Conservation (phyloP, 2,113 vertebrate genomes). For the Xiphophorus couchianus region DNA sequence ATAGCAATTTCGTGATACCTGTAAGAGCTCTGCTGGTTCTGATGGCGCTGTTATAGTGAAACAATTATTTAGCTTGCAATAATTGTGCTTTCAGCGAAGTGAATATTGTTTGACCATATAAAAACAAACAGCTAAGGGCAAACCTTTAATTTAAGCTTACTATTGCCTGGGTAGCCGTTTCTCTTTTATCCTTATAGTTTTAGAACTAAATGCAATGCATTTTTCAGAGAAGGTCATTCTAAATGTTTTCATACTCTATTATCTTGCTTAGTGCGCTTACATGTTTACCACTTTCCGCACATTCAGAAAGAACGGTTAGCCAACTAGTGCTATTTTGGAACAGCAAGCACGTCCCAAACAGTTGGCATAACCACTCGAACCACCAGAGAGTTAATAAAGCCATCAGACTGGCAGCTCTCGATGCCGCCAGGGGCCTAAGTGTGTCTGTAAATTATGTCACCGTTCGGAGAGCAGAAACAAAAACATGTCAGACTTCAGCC, state of each 20-base stretch:
- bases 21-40: too few relatives aligned
- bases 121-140: too few relatives aligned
- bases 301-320: not conserved
- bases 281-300: not conserved
- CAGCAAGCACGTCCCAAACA: slow-evolving; percentile 18
- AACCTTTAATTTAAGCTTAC: too few relatives aligned
- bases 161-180: too few relatives aligned
- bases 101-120: too few relatives aligned
- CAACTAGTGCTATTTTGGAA: not conserved
- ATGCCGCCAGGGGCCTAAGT: slow-evolving; percentile 14
- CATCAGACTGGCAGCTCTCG: slow-evolving; percentile 45
- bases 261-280: not conserved
- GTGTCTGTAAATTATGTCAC: slow-evolving; percentile 48
- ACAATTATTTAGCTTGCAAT: too few relatives aligned
- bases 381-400: slow-evolving; percentile 50
- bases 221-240: not conserved
- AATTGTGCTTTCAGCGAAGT: too few relatives aligned
- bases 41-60: too few relatives aligned
- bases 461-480: slow-evolving; percentile 28
- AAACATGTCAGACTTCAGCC: slow-evolving; percentile 28
- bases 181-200: not conserved
- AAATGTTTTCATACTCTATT: not conserved
- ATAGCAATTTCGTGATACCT: too few relatives aligned
- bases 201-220: not conserved
- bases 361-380: slow-evolving; percentile 41